Base-by-base conservation (phyloP, 2,797 vertebrate genomes). In the Anas capensis region DNA sequence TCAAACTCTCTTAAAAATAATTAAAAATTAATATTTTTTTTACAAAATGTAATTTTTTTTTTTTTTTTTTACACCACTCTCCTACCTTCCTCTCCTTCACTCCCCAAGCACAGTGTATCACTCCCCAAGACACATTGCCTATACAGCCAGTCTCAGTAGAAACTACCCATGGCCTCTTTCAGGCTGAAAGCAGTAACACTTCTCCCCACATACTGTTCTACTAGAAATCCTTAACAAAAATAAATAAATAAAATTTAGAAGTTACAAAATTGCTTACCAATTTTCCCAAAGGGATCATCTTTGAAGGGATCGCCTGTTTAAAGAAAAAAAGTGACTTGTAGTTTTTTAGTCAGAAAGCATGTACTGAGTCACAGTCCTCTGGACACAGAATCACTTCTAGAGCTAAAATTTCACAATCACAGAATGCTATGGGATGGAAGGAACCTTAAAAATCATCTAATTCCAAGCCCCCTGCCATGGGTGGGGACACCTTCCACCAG, bases 211-310 rank as follows among this genome's bases (percentile, higher is more conserved):
- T 38, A 18, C 16, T 65, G 21, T 81, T 24, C n/a, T 75, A 46
- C 23, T 20, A 79, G 42, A 23, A 93, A 57, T 23, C 8, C 44
- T 31, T 80, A 57, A 78, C n/a, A 69, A 82, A 70, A 14, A 27
- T 14, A 48, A 12, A 48, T 11, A 23, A 58, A 57, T 4, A 42
- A 51, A 70, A 83, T 34, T 42, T 24, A 48, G 2, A 42, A 70
- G 29, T 79, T 66, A 93, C 3, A 49, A 73, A 96, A 61, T 80
- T 89, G 97, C 97, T 98, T 88, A 99, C 99, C 99, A 69, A 98
- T 98, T 98, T 99, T 99, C 87, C 98, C 99, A 98, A 99, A 99
- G 42, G 98, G 99, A 96, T 99, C 99, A 95, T 99, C 99, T 95
- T 99, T 99, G 95, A 99, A 99, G 72, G 99, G 99, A 98, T 99